phyloP scores from a whole-genome alignment of 2,888 invertebrate species.

The Cryptocheilus praepositus region DNA sequence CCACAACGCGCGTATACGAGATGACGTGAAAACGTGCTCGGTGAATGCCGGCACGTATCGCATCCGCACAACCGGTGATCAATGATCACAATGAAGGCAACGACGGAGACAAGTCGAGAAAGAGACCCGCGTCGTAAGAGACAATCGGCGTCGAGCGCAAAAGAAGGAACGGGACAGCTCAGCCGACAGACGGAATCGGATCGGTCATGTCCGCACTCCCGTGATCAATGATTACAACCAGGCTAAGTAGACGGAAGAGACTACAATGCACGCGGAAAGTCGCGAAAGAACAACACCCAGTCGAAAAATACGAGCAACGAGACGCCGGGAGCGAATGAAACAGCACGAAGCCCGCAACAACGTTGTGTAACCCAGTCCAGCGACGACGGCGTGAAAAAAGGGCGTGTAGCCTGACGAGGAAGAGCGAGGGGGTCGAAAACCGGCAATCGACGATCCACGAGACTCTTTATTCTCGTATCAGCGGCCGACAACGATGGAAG shows the following conservation, averaged over 20 bases:
- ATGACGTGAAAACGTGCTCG: constrained; percentile 9
- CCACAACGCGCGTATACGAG: background rate
- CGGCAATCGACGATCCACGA: constrained; percentile 23
- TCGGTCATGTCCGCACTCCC: constrained; percentile 11
- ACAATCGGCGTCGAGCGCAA: constrained; percentile 35
- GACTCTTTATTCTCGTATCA: constrained; percentile 57
- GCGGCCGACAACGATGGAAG: constrained; percentile 50
- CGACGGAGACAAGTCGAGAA: background rate
- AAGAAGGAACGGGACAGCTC: constrained; percentile 14
- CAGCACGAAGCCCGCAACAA: no score
- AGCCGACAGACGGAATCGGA: constrained; percentile 43
- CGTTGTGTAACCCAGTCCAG: no score
- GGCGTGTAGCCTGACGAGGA: constrained; percentile 9
- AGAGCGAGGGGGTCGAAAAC: constrained; percentile 9
- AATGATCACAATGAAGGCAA: constrained; percentile 7
- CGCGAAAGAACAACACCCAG: no score
- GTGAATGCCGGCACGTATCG: constrained; percentile 2
- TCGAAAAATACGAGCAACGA: no score
- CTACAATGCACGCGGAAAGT: no score
- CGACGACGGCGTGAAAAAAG: background rate
- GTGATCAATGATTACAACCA: no score
- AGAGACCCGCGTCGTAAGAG: background rate
- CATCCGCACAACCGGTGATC: background rate
- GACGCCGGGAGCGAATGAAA: no score
- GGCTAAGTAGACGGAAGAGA: no score